A percentile compares a stretch with the other conserved stretches of the same genome.
These are phyloP conservation scores for Stenchaetothrips biformis DNA, from an alignment of 2,888 invertebrate genomes.

Conservation along the genomic window DNA sequence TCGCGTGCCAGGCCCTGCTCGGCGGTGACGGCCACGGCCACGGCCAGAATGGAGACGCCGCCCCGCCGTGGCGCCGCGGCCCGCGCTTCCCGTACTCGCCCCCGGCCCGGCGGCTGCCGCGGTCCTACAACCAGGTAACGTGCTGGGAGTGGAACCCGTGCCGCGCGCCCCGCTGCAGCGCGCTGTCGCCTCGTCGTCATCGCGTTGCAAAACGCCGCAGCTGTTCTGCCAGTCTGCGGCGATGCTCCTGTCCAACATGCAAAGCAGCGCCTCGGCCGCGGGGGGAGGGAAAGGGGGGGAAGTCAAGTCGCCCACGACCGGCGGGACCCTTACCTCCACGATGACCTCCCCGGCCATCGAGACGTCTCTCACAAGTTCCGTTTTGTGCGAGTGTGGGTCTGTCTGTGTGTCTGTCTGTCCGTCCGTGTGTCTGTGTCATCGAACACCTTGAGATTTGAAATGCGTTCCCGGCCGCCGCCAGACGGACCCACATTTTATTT, in stretches of 20 bases:
- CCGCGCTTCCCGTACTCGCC: constrained; percentile 45
- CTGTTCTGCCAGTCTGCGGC: neutral
- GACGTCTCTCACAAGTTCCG: neutral
- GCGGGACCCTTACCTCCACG: neutral
- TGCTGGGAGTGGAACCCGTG: neutral
- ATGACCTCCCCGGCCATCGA: neutral
- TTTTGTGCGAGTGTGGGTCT: neutral
- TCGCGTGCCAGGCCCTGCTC: constrained; percentile 41
- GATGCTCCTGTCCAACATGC: neutral
- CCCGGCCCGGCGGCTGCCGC: constrained; percentile 44
- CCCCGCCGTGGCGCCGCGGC: constrained; percentile 32
- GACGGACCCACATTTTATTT: no score
- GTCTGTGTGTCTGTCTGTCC: neutral
- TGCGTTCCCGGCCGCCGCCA: neutral
- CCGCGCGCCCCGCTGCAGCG: neutral
- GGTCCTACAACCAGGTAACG: constrained; percentile 46
- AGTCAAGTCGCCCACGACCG: neutral
- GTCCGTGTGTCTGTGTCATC: neutral
- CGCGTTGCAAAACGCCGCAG: no score
- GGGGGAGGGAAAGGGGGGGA: neutral
- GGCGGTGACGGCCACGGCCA: constrained; percentile 33
- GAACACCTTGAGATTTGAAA: neutral
- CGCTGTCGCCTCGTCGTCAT: no score
- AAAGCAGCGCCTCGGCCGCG: neutral
- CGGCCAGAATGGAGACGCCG: constrained; percentile 30